Evolutionary conservation across 2,797 vertebrate genomes (phyloP).

Genomic region (Adelosebastes latens): DNA sequence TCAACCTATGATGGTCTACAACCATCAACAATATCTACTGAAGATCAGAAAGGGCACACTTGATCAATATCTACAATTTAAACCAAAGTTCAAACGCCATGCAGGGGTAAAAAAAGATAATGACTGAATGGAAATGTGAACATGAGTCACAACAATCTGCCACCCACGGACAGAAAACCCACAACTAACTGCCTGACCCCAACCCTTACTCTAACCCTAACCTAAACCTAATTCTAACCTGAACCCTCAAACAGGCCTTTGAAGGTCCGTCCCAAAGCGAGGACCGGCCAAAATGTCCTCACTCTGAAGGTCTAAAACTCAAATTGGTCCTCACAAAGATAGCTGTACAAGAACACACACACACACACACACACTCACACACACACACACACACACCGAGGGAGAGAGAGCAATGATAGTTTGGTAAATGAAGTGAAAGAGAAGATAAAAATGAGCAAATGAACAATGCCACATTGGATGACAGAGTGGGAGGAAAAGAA

Average conservation of each 20-base stretch:
- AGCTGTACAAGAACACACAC: no score
- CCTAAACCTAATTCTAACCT: no score
- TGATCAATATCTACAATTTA: background rate
- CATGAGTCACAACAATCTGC: conserved; percentile 33
- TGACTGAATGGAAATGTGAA: conserved; percentile 25
- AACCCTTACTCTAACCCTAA: no score
- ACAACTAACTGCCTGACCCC: no score
- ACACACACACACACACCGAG: background rate
- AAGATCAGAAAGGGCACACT: background rate
- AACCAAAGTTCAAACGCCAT: background rate
- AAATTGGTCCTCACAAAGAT: background rate
- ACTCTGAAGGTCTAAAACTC: no score
- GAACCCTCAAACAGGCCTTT: no score
- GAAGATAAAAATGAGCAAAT: conserved; percentile 14
- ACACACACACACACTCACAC: no score
- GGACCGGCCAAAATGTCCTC: no score
- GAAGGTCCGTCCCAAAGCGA: no score
- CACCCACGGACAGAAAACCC: conserved; percentile 1
- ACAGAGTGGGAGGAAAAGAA: conserved; percentile 17
- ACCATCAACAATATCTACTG: background rate
- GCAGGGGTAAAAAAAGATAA: background rate
- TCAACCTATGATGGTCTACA: background rate
- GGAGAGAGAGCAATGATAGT: background rate
- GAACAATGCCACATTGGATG: background rate
- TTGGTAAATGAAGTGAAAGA: conserved; percentile 15